Evolutionary conservation across 2,113 vertebrate species (phyloP).

Genomic region (Seriola dumerili): DNA sequence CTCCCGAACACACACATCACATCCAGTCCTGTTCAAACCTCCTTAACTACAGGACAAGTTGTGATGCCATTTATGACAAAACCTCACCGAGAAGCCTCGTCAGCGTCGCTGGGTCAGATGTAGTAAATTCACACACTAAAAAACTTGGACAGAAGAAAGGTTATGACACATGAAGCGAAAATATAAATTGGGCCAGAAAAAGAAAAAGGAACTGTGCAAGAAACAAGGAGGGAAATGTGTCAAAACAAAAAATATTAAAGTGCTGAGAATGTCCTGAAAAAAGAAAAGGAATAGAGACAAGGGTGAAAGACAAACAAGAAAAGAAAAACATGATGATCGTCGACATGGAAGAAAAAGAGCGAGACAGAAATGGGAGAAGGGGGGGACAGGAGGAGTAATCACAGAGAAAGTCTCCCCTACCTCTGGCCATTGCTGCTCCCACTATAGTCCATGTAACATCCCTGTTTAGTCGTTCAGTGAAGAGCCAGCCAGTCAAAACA

Average conservation of each 20-base stretch:
- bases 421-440: constrained; percentile 57
- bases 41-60: constrained; percentile 17
- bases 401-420: constrained; percentile 67
- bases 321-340: neutral
- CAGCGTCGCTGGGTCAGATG: neutral
- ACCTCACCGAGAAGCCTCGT: neutral
- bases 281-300: neutral
- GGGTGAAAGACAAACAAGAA: neutral
- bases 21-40: neutral
- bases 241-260: neutral
- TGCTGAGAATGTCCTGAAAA: neutral
- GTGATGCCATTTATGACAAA: neutral
- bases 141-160: neutral
- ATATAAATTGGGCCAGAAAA: neutral
- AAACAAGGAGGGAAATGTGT: neutral
- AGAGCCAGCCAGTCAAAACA: neutral
- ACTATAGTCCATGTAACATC: constrained; percentile 32
- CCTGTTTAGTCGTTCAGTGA: neutral
- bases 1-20: constrained; percentile 6
- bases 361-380: constrained; percentile 11
- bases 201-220: neutral
- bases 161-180: neutral
- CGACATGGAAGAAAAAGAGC: neutral
- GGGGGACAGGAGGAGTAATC: constrained; percentile 4
- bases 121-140: neutral